Base-by-base conservation (phyloP, 2,113 vertebrate species). In the Odobenus rosmarus region DNA sequence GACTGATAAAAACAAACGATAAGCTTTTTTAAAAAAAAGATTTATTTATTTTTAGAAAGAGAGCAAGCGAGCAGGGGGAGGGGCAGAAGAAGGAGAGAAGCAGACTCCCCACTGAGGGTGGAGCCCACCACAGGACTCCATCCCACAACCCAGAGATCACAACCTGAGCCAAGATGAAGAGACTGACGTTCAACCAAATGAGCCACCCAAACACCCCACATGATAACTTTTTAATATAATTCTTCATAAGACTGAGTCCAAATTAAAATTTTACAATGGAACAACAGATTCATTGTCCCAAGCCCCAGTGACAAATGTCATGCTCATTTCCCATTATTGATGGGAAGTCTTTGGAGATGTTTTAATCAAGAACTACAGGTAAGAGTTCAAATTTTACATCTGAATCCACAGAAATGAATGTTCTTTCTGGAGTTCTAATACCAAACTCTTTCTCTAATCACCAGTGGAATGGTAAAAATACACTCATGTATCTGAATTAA, bases 401-500 rank as follows among this genome's bases (percentile, higher is more conserved):
- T 95, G n/a, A 72, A 74, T 81, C 6, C 19, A 88, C 24, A 72
- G 15, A 94, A 82, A 90, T 72, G 8, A 81, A 93, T 55, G 51
- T 84, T 84, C 12, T 80, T 93, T 90, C 6, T 89, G 36, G 3
- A 95, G 9, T 82, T 83, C 92, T 90, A 46, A 31, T 77, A 90
- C 57, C 14, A 86, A 72, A 83, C 10, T 83, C 33, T 64, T 86
- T 12, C 55, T 84, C 26, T 87, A 72, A 51, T 72, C 18, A 77
- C 26, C 9, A 85, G 62, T 0, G 53, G 12, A 94, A 85, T 79
- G 31, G 69, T 53, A 84, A 92, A 90, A 82, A 18, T n/a, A 55
- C 33, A 59, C 84, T 97, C 51, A 53, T 4, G 1, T 71, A 74
- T 49, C 21, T 80, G 10, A 89, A 76, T 97, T 84, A 93, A 39